These are phyloP conservation scores for Deilephila elpenor DNA, from an alignment of 2,888 invertebrate species.

Conservation along the genomic window DNA sequence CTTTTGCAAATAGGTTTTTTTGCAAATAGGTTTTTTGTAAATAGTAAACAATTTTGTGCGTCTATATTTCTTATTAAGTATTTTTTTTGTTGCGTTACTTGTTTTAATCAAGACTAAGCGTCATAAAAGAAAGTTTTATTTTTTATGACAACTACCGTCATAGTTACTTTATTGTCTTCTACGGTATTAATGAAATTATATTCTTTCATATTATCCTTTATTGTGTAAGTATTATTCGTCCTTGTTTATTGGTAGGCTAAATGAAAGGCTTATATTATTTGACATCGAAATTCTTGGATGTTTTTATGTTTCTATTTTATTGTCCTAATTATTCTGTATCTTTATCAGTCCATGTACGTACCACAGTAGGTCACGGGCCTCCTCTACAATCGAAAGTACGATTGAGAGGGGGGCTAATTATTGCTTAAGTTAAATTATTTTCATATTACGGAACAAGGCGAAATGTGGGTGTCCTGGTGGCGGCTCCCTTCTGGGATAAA, in stretches of 20 bases:
- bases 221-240: not conserved
- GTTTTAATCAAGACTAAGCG: not conserved
- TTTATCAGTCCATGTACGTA: no score
- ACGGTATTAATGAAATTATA: conserved; percentile 10
- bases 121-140: conserved; percentile 13
- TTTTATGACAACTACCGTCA: not conserved
- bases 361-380: no score
- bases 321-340: no score
- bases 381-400: no score
- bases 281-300: not conserved
- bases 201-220: not conserved
- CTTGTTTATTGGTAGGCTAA: not conserved
- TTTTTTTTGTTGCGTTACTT: not conserved
- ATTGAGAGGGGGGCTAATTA: no score
- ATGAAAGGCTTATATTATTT: not conserved
- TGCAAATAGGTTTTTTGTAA: not conserved
- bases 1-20: not conserved
- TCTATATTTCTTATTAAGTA: no score
- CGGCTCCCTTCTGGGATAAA: no score
- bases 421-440: no score
- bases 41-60: not conserved
- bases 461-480: no score
- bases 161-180: conserved; percentile 16
- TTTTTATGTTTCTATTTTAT: not conserved
- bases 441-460: no score